Base-by-base conservation (phyloP, 1,140 invertebrate genomes). In the Caerostris darwini region DNA sequence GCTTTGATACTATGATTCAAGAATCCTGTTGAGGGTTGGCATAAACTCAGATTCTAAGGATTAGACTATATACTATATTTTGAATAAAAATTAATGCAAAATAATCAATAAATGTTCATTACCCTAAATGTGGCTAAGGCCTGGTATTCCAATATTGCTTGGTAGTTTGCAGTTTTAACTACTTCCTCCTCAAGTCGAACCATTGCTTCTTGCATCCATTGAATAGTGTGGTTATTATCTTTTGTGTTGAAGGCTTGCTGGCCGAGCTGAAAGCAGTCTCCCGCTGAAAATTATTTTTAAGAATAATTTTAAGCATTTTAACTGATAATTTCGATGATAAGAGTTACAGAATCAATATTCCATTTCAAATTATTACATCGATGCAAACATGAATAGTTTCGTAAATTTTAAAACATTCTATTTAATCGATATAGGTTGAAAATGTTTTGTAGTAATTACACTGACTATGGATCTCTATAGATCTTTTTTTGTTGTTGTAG, bases 191-290 rank as follows among this genome's bases (percentile, higher is more conserved):
- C 97, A 81, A 97, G 95, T 61, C 97, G 96, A 61, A 97, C 96
- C 95, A 99, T 97, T 7, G 99, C 98, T 96, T 99, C 98, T 90
- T 97, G 97, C 99, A 99, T 99, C 99, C 99, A 99, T 61, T 98
- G 96, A 0, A 98, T 97, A 0, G 98, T 98, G 95, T 99, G 99
- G 95, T 98, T 98, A 96, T 98, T 99, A 96, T 99, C 99, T 34
- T 97, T 97, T 95, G 98, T 97, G 95, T 98, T 98, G 96, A 99
- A 99, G 17, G 98, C 97, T 95, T 99, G 98, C 83, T 98, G 97
- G 3, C 99, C 99, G 56, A 99, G 96, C 96, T 99, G 99, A 96
- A 99, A 99, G 96, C 99, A 99, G 96, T 99, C 99, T 83, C 98
- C 97, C 53, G 98, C 98, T 96, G 97, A 14, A 34, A 89, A 82